Conservation (phyloP, 2,113 vertebrate genomes). For the Amphiprion ocellaris region DNA sequence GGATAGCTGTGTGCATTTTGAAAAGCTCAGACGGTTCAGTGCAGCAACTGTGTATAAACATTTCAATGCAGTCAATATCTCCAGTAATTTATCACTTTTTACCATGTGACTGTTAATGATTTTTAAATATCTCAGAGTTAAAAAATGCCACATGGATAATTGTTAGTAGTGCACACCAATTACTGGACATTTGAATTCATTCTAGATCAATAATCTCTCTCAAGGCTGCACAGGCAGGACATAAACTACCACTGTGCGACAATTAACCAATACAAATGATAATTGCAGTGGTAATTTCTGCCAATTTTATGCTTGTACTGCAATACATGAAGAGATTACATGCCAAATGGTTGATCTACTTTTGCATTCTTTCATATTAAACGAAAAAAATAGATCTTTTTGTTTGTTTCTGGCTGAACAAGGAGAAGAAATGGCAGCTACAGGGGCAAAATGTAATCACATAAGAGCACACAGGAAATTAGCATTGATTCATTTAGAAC, state of each 20-base stretch:
- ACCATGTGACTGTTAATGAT: not conserved
- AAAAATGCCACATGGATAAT: slow-evolving; percentile 2
- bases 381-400: no score
- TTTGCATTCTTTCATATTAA: no score
- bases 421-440: not conserved
- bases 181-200: slow-evolving; percentile 39
- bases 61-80: not conserved
- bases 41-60: not conserved
- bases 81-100: not conserved
- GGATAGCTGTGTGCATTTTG: not conserved
- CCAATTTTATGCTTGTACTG: slow-evolving; percentile 1
- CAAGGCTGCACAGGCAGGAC: not conserved
- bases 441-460: not conserved
- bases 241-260: slow-evolving; percentile 18
- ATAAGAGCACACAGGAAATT: slow-evolving; percentile 15
- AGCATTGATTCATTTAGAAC: slow-evolving; percentile 17
- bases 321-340: slow-evolving; percentile 3
- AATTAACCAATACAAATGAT: slow-evolving; percentile 25
- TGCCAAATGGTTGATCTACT: not conserved
- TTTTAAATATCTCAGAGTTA: not conserved
- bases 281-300: slow-evolving; percentile 9
- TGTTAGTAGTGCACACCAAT: slow-evolving; percentile 1
- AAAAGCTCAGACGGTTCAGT: not conserved
- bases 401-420: no score
- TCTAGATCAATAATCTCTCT: slow-evolving; percentile 19